Percentiles rank a stretch among this genome's conserved stretches.
Conservation (phyloP, 2,888 invertebrate genomes). For the Xestobium rufovillosum region DNA sequence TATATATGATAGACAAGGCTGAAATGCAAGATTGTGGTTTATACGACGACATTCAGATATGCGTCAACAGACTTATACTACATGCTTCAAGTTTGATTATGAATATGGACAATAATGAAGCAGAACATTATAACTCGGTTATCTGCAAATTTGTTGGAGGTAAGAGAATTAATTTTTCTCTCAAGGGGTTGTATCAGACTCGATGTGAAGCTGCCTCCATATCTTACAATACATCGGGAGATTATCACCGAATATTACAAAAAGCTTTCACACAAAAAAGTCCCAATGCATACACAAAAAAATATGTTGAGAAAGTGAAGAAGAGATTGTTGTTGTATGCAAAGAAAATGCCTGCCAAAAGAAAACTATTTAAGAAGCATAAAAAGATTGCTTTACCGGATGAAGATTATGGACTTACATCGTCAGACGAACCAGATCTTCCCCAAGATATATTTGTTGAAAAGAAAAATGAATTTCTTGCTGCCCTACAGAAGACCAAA, state of each 20-base stretch:
- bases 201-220: conserved; percentile 31
- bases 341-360: too few relatives aligned
- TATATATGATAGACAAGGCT: too few relatives aligned
- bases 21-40: too few relatives aligned
- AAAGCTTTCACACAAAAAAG: conserved; percentile 7
- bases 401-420: conserved; percentile 14
- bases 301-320: too few relatives aligned
- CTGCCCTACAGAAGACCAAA: conserved; percentile 1
- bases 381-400: conserved; percentile 7
- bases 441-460: background rate
- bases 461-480: conserved; percentile 9
- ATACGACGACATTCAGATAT: conserved; percentile 1
- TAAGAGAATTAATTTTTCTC: conserved; percentile 32
- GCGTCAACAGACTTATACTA: conserved; percentile 10
- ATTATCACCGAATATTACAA: conserved; percentile 2
- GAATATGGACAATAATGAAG: conserved; percentile 28
- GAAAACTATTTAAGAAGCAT: conserved; percentile 8
- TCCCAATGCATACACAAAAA: too few relatives aligned
- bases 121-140: conserved; percentile 30
- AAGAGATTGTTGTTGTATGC: too few relatives aligned
- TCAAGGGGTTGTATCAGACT: conserved; percentile 28
- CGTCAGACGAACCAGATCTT: conserved; percentile 3
- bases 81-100: conserved; percentile 22
- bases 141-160: conserved; percentile 33
- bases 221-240: conserved; percentile 25